Evolutionary conservation across 2,888 invertebrate species (phyloP).

Genomic region (Baccha elongata): DNA sequence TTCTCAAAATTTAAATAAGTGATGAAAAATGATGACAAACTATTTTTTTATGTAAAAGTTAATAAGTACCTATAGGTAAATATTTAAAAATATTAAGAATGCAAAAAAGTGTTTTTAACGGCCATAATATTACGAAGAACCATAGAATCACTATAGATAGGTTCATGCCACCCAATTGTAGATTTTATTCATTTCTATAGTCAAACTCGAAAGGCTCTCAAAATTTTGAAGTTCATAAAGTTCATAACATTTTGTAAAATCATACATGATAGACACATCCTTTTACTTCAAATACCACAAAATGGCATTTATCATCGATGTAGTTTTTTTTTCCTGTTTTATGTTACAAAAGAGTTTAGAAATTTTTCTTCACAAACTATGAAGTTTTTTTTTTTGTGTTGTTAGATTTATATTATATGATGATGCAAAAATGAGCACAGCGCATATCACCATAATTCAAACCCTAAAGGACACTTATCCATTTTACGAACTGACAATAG

Average conservation of each 20-base stretch:
- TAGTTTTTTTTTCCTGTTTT: conserved; percentile 21
- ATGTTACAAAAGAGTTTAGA: conserved; percentile 47
- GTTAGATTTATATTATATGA: conserved; percentile 54
- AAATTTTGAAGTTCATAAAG: conserved; percentile 10
- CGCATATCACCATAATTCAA: conserved; percentile 69
- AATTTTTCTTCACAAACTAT: conserved; percentile 43
- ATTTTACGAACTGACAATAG: conserved; percentile 68
- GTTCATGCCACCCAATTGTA: too few relatives aligned
- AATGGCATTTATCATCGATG: conserved; percentile 49
- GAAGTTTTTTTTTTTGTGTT: conserved; percentile 62
- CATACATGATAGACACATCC: conserved; percentile 6
- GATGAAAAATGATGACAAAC: too few relatives aligned
- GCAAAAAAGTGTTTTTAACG: too few relatives aligned
- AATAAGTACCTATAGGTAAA: too few relatives aligned
- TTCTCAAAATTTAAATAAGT: too few relatives aligned
- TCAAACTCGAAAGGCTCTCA: neutral
- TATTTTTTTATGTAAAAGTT: too few relatives aligned
- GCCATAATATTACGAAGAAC: too few relatives aligned
- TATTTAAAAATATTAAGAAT: too few relatives aligned
- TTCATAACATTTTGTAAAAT: conserved; percentile 15
- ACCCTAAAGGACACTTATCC: conserved; percentile 72
- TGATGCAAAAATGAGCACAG: conserved; percentile 64
- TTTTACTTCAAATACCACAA: conserved; percentile 15
- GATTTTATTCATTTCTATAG: neutral
- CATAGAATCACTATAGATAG: too few relatives aligned